Percentiles rank a stretch among this genome's conserved stretches.
Conservation (phyloP, 1,140 invertebrate species). For the Plutomurus gul region DNA sequence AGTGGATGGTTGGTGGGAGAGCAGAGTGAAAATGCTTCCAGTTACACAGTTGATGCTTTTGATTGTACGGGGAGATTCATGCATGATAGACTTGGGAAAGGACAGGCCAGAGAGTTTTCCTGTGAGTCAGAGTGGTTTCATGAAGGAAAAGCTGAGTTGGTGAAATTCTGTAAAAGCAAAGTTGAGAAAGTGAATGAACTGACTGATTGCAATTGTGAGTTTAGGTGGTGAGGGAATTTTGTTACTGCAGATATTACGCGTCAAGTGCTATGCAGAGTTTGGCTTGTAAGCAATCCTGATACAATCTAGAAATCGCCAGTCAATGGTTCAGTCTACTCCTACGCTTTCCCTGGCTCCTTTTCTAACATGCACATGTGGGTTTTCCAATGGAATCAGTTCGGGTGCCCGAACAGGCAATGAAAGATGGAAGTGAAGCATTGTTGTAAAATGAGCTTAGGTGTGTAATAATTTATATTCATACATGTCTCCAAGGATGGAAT, state of each 20-base stretch:
- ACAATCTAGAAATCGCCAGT: too few relatives aligned
- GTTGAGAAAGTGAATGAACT: conserved; percentile 12
- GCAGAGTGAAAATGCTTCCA: neutral
- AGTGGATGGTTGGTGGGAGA: neutral
- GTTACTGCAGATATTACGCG: too few relatives aligned
- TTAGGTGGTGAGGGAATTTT: conserved; percentile 10
- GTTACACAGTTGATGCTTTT: conserved; percentile 11
- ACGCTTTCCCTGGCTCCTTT: too few relatives aligned
- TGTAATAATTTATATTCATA: neutral
- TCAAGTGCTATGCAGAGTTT: too few relatives aligned
- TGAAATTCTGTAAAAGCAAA: conserved; percentile 1
- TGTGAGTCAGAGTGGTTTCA: neutral
- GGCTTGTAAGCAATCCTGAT: neutral
- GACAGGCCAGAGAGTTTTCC: neutral
- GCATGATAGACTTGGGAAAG: conserved; percentile 17
- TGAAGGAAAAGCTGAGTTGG: neutral
- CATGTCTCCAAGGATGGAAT: neutral
- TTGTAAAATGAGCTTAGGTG: neutral
- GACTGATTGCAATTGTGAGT: conserved; percentile 19
- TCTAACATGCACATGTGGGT: too few relatives aligned
- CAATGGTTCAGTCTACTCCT: too few relatives aligned
- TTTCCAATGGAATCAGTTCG: too few relatives aligned
- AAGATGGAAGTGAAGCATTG: neutral
- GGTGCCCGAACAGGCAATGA: too few relatives aligned
- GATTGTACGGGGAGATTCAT: neutral